Evolutionary conservation across 2,113 vertebrate species (phyloP), one percentile per base, ranked within the genome.

Genomic region (Pseudonaja textilis): DNA sequence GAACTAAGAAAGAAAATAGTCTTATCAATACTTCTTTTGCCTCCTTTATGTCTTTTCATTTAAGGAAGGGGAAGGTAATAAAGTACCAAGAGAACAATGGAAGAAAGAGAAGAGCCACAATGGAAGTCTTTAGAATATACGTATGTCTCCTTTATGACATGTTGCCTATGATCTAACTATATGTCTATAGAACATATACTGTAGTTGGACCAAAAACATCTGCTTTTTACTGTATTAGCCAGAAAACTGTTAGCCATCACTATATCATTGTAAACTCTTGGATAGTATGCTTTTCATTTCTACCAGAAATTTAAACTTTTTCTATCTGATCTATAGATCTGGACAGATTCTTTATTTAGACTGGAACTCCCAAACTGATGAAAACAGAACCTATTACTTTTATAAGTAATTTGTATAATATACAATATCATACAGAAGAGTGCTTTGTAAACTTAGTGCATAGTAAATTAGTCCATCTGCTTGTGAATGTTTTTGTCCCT

Each of bases 391-490:
- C 7, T 81, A 25, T 56, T 74, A 56, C 85, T 47, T 56, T 45
- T 74, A 45, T 54, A 88, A 45, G 34, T 57, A 7, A 9, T 89
- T 47, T 11, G 29, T 59, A 7, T 8, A 54, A 42, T 56, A 7
- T 3, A 8, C 88, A 42, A 47, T 26, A 91, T 61, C 52, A 69
- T 34, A 29, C n/a, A 95, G n/a, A 26, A 92, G 47, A 93, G 10
- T 85, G 54, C 22, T 90, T 45, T 94, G 94, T 95, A 94, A 91
- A 96, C 95, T 96, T 88, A 94, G 25, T 91, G 52, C 81, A 93
- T 26, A 95, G 92, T 90, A 42, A 95, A 92, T 50, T 91, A 96
- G 93, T 97, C 88, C 18, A 93, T 88, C 93, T 95, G 96, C 94
- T 95, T 94, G 92, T 94, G 74, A 93, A 87, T 93, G 23, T 26